Evolutionary conservation across 2,888 invertebrate species (phyloP), one percentile per base, ranked within the genome.

Genomic region (Cantharis flavilabris): DNA sequence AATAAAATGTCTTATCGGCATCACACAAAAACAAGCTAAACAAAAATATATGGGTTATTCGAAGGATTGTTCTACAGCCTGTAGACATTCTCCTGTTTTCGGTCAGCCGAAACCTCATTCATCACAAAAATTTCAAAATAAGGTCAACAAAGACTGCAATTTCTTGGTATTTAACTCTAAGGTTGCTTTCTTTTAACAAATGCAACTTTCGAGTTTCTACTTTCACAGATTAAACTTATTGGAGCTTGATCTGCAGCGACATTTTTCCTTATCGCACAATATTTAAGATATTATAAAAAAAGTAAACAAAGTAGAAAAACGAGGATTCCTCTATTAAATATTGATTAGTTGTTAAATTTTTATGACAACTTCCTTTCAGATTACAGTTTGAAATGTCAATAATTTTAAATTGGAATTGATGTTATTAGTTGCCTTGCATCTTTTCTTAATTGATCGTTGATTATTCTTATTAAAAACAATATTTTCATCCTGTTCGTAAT

Each of bases 181-280:
- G 65, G 65, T 67, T 67, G 65, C 65, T 67, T 67, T 67, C 65
- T 67, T 67, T 70, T 70, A 23, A 30, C 16, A 18, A 18, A 30
- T 5, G n/a, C 49, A 49, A 49, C 49, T 49, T 49, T 49, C 14
- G 5, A 67, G 26, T 70, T 70, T 74, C 74, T 62, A 74, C 74
- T 74, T 74, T 74, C 74, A 69, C 74, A 62, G 49, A 16, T 30
- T 74, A 16, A 63, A 70, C 26, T 73, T 73, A 73, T 28, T 69
- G 28, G 73, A 73, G 69, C 73, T 62, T 67, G 33, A 69, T 33
- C 69, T 62, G 67, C 62, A 23, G 23, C 20, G 10, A 64, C 26
- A 67, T 49, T 7, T n/a, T 13, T 49, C n/a, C 49, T n/a, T 49
- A 49, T 49, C 49, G n/a, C 13, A 33, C 49, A 49, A 7, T n/a